These are phyloP conservation scores for Zoanthus sansibaricus DNA, from an alignment of 92 coral and sea anemone species.

Conservation along the genomic window DNA sequence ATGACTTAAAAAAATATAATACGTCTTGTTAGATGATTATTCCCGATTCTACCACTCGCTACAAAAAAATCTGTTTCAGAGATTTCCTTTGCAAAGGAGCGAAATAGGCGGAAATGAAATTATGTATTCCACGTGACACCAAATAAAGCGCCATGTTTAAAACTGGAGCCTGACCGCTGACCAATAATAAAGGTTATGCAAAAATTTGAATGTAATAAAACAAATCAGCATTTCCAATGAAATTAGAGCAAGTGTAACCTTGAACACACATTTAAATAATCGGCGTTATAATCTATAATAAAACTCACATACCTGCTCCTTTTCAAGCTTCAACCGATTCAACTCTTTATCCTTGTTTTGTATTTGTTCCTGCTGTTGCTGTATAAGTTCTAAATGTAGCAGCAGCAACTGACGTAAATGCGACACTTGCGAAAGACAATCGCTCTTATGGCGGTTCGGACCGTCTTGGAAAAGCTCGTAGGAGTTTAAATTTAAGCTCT, in stretches of 20 bases:
- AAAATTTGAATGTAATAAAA: constrained; percentile 47
- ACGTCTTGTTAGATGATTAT: too few species aligned
- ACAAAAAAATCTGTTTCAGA: too few species aligned
- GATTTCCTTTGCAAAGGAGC: neutral
- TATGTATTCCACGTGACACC: constrained; percentile 61
- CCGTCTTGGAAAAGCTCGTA: constrained; percentile 56
- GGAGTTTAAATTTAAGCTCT: constrained; percentile 32
- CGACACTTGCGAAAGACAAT: constrained; percentile 85
- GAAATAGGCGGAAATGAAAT: neutral
- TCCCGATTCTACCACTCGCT: too few species aligned
- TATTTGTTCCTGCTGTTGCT: constrained; percentile 94
- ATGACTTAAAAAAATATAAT: too few species aligned
- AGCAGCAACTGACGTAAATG: constrained; percentile 92
- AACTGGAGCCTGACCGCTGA: constrained; percentile 88
- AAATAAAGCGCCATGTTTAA: constrained; percentile 87
- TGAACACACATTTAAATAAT: neutral
- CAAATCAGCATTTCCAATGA: constrained; percentile 34
- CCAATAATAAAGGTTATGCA: constrained; percentile 67
- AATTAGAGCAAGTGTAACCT: constrained; percentile 4
- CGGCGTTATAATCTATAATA: neutral
- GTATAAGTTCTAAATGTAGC: constrained; percentile 96
- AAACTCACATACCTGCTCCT: constrained; percentile 85
- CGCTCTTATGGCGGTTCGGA: constrained; percentile 80
- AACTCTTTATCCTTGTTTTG: constrained; percentile 93
- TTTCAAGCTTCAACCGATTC: constrained; percentile 87